Base-by-base conservation (phyloP, 2,113 vertebrate species). In the Thalassoma bifasciatum region DNA sequence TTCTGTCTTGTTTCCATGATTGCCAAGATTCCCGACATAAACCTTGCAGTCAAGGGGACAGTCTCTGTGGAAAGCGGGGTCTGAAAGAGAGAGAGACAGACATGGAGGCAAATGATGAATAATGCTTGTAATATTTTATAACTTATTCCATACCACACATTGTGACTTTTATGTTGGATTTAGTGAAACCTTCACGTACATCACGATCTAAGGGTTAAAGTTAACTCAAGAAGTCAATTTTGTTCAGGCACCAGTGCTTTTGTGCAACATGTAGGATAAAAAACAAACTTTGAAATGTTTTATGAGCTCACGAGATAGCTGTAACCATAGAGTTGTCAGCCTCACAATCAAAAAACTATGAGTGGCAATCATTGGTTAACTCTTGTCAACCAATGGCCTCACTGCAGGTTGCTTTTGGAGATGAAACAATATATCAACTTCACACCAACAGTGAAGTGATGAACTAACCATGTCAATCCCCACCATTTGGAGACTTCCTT, bases 41-140 rank as follows among this genome's bases (percentile, higher is more conserved):
- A 99, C 97, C 91, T 99, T 99, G 92, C 97, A 99, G 88, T 99
- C 98, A 72, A 99, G 93, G 5, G 98, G 97, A 91, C 98, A 98
- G 80, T 98, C 97, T 84, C 96, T 95, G 92, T 95, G 93, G 93
- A 96, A 95, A 54, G 93, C 94, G 90, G 95, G 74, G 68, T 93
- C 93, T 94, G 74, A 7, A 52, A 66, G n/a, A 61, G 22, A 63
- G 13, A 46, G 8, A 75, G 9, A 59, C 16, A 62, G 53, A 64
- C 22, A 50, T 49, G 4, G 12, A 47, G 10, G 1, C 5, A 22
- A 8, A 40, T 3, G 37, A 51, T 71, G 9, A 60, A 46, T 10
- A 5, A 13, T 16, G 10, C 14, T 1, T 49, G 30, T 1, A 0
- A 4, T 36, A n/a, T 23, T 4, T 7, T 11, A 30, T 4, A 60